phyloP scores from a whole-genome alignment of 1,140 invertebrate genomes.

The Melipona quadrifasciata region DNA sequence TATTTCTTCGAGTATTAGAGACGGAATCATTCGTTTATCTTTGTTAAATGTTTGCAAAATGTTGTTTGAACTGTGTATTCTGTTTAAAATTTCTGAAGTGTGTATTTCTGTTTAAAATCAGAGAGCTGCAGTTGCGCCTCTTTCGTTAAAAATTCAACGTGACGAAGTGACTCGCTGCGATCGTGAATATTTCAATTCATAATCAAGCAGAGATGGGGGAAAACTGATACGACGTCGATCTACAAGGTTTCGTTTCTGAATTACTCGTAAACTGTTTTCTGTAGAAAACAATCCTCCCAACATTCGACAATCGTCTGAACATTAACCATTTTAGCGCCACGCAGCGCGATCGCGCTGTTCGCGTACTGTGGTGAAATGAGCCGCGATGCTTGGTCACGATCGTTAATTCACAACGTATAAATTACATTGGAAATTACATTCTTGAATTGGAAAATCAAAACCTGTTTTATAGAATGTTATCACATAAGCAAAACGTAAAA shows the following conservation, averaged over 20 bases:
- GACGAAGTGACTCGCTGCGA: background rate
- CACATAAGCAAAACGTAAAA: no score
- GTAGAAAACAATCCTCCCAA: no score
- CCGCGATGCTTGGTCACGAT: no score
- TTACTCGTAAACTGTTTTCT: background rate
- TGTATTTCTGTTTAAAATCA: background rate
- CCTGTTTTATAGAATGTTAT: no score
- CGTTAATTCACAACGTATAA: no score
- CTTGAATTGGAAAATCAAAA: no score
- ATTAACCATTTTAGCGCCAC: no score
- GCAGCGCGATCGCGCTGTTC: no score
- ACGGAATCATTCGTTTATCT: background rate
- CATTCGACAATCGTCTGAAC: no score
- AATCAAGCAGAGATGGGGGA: slow-evolving; percentile 19
- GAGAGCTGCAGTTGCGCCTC: background rate
- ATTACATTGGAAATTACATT: no score
- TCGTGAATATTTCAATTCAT: background rate
- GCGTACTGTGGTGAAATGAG: no score
- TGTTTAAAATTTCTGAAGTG: background rate
- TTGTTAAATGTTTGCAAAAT: background rate
- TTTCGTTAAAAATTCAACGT: slow-evolving; percentile 15
- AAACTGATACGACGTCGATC: background rate
- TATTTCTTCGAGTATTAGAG: background rate
- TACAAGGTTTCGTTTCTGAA: background rate
- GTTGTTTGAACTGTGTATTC: no score